phyloP scores from a whole-genome alignment of 2,797 vertebrate genomes.

The Phylloscopus collybita region DNA sequence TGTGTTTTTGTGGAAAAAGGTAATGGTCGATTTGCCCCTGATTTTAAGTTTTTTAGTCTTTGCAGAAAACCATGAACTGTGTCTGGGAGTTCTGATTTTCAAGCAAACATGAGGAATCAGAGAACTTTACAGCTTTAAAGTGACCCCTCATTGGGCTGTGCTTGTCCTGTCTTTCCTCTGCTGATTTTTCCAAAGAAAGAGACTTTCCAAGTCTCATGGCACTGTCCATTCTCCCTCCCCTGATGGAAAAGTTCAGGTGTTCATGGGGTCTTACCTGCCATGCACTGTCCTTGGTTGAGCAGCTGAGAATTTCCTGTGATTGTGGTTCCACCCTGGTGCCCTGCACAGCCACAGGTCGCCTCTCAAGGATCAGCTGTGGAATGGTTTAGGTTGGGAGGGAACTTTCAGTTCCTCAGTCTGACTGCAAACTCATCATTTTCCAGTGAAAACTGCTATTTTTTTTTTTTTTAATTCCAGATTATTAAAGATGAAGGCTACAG shows the following conservation, averaged over 20 bases:
- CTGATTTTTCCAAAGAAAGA: background rate
- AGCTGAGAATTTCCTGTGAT: background rate
- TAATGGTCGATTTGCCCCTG: background rate
- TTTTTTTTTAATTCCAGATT: background rate
- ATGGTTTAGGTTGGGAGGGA: background rate
- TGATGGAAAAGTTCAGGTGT: background rate
- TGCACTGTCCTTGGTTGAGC: background rate
- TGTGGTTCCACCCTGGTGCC: background rate
- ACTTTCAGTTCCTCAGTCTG: background rate
- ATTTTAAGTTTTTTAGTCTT: background rate
- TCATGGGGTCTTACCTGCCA: background rate
- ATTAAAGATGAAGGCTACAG: background rate
- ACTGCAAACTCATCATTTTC: background rate
- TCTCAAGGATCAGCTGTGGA: too few species aligned
- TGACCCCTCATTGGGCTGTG: background rate
- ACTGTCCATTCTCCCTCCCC: background rate
- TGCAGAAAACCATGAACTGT: background rate
- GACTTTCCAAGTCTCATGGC: background rate
- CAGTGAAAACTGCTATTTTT: background rate
- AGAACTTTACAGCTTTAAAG: background rate
- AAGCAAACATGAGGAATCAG: background rate
- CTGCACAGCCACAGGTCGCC: background rate
- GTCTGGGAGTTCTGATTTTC: background rate
- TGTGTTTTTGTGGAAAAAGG: background rate
- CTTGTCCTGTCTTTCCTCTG: background rate